Evolutionary conservation across 2,113 vertebrate species (phyloP), one percentile per base, ranked within the genome.

Genomic region (Rhabdornis inornatus): DNA sequence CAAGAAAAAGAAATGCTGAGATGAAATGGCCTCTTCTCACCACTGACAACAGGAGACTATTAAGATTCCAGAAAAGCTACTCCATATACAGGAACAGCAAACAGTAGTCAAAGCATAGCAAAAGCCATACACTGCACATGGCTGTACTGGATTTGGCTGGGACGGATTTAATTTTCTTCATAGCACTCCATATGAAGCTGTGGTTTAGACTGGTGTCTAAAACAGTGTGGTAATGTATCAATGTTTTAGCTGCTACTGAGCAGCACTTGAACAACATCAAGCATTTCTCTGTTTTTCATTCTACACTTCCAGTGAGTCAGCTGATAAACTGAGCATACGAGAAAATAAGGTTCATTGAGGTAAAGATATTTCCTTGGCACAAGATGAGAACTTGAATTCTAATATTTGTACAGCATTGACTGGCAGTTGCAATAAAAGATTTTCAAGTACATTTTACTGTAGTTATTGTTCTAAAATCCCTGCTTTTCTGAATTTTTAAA

Each of bases 101-200:
- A 16, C 42, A 76, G 19, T 13, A 35, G 14, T 40, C 47, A 79
- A 71, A 79, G n/a, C 52, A 83, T 3, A 72, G 53, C 10, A 89
- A 19, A 71, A 53, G 63, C 2, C 9, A 49, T 6, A 61, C 16
- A 53, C n/a, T 1, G 1, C n/a, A 80, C 3, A 4, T 6, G 6
- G 18, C 2, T 42, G 37, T 12, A 68, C 2, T 63, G 49, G 5
- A 4, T 52, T 72, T 87, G 42, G 18, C n/a, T 59, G 15, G 11
- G 24, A 64, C 12, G 14, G 39, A 59, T 19, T 40, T 44, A 15
- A 52, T 56, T 82, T 64, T 65, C 40, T 88, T 78, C 30, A 65
- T 0, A 89, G 57, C 24, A 82, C 23, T 14, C 22, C 15, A 45
- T 13, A 80, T 5, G 31, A 71, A 50, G 18, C 22, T n/a, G 15